A percentile compares a stretch with the other conserved stretches of the same genome.
Evolutionary conservation across 1,140 invertebrate genomes (phyloP).

Genomic region (Apis dorsata): DNA sequence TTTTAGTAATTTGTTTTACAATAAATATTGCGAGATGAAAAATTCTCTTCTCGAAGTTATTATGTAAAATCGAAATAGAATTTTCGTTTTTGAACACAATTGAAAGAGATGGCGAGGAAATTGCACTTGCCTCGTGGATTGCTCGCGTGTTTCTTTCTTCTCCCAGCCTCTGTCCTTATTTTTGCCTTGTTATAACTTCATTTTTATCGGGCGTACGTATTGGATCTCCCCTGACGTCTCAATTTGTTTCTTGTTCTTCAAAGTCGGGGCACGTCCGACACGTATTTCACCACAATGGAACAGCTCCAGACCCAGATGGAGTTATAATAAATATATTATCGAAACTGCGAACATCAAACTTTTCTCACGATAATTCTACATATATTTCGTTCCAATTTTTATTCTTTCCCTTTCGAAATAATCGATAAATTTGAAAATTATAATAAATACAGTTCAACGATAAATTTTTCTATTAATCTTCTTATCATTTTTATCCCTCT

Average conservation of each 20-base stretch:
- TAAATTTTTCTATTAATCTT: too few species aligned
- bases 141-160: background rate
- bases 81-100: background rate
- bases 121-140: background rate
- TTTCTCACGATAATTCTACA: background rate
- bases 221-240: background rate
- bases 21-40: too few species aligned
- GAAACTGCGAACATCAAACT: background rate
- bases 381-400: too few species aligned
- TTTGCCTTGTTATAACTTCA: background rate
- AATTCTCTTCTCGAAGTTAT: too few species aligned
- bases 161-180: background rate
- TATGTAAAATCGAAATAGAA: background rate
- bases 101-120: too few species aligned
- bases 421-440: too few species aligned
- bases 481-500: too few species aligned
- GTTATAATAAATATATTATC: slow-evolving; percentile 29
- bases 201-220: background rate
- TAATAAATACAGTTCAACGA: too few species aligned
- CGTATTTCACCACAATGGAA: slow-evolving; percentile 5
- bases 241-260: slow-evolving; percentile 13
- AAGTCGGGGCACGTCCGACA: slow-evolving; percentile 17
- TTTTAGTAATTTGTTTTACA: too few species aligned
- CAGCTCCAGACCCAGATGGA: background rate
- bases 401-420: too few species aligned